Evolutionary conservation across 2,113 vertebrate species (phyloP).

Genomic region (Hemicordylus capensis): DNA sequence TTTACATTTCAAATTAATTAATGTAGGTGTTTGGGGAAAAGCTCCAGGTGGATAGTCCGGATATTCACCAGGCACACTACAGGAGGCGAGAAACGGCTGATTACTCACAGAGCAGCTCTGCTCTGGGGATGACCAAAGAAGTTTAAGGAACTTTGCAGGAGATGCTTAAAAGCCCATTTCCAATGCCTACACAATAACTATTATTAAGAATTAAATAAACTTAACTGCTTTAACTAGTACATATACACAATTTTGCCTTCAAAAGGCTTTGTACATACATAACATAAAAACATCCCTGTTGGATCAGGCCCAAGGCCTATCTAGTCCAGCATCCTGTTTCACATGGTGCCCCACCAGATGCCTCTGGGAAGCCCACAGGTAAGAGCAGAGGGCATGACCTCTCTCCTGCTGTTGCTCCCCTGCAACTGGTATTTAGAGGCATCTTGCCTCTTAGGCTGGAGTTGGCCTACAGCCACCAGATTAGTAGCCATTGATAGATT

Average conservation of each 20-base stretch:
- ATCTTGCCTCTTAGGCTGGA: too few species aligned
- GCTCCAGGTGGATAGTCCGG: neutral
- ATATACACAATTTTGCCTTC: neutral
- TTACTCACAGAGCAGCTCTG: neutral
- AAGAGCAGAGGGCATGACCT: too few species aligned
- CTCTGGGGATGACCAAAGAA: neutral
- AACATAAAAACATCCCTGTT: too few species aligned
- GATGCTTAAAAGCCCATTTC: neutral
- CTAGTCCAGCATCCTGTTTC: too few species aligned
- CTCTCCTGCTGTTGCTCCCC: too few species aligned
- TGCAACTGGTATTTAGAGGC: too few species aligned
- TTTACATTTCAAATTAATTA: conserved; percentile 13
- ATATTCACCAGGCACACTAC: neutral
- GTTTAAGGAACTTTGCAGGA: neutral
- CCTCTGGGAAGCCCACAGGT: too few species aligned
- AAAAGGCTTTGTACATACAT: neutral
- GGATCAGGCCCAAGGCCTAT: too few species aligned
- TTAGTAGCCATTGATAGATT: too few species aligned
- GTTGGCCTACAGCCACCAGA: too few species aligned
- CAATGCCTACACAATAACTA: neutral
- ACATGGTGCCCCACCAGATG: too few species aligned
- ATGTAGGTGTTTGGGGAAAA: neutral
- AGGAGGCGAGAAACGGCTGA: neutral
- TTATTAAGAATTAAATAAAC: neutral
- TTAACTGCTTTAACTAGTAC: neutral